Evolutionary conservation across 1,140 invertebrate species (phyloP), one percentile per base, ranked within the genome.

Genomic region (Conus betulinus): DNA sequence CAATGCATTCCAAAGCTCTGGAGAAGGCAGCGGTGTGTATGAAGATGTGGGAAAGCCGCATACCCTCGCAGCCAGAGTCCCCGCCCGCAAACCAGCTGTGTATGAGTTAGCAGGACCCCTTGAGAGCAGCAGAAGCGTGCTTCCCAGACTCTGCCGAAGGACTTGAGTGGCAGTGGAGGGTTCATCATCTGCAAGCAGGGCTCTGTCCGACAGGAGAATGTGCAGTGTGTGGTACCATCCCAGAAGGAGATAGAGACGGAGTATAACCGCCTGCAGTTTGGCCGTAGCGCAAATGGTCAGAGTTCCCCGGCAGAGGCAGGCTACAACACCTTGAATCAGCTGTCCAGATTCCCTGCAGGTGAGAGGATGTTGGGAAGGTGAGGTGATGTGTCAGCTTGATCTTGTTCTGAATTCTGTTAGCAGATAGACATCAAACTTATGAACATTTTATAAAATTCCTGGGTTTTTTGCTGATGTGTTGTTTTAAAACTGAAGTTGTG

Each of bases 151-250:
- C 76, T 51, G 76, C 39, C 79, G 13, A 81, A 53, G n/a, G 82
- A 84, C 10, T 20, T 84, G 55, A 84, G 20, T 15, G 27, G 82
- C 55, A 84, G 82, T 25, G 82, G 82, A 6, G 82, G 53, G 4
- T 84, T 63, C n/a, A 3, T 84, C 6, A 60, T 5, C 25, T 84
- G 82, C 82, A 84, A 63, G 82, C 82, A 84, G 82, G 82, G 82
- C 23, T 25, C 55, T 15, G n/a, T 39, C 7, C 82, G 55, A 15
- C 53, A 63, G 57, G 55, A 27, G 5, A 23, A 10, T 7, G 82
- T 60, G 53, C 55, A 60, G 57, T 6, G 5, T 25, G 11, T 84
- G 6, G 11, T 63, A 23, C 82, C 82, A 0, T 27, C 53, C 10
- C 53, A 84, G 25, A 23, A 60, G 53, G 82, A 84, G 82, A 84